These are phyloP conservation scores for Bothrops jararaca DNA, from an alignment of 2,113 vertebrate species.

Conservation along the genomic window DNA sequence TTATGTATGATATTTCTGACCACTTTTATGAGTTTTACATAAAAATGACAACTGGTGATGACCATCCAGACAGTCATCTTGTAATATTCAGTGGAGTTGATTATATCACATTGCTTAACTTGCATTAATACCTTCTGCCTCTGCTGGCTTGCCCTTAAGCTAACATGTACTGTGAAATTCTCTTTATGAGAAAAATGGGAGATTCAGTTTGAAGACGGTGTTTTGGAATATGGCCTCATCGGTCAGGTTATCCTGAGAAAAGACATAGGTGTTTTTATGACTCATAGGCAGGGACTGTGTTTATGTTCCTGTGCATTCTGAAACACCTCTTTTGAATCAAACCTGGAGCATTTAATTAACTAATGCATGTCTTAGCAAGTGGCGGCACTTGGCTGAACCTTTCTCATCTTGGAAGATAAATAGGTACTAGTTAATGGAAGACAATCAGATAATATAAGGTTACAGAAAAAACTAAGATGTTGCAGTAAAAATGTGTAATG, in stretches of 20 bases:
- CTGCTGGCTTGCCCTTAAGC: not conserved
- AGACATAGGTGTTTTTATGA: not conserved
- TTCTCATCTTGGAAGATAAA: not conserved
- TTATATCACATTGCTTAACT: not conserved
- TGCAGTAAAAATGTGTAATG: not conserved
- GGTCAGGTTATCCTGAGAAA: not conserved
- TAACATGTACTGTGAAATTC: not conserved
- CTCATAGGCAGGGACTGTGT: not conserved
- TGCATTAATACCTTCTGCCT: not conserved
- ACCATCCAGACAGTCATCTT: not conserved
- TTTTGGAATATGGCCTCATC: not conserved
- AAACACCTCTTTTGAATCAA: not conserved
- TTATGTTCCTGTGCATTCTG: not conserved
- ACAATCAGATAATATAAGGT: not conserved
- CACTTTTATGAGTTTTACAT: not conserved
- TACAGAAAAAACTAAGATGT: not conserved
- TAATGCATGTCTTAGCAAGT: not conserved
- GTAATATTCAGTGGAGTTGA: not conserved
- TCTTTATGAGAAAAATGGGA: not conserved
- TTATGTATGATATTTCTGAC: not conserved
- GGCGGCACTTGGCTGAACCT: not conserved
- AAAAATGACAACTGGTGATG: not conserved
- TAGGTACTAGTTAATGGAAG: not conserved
- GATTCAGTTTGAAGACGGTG: not conserved
- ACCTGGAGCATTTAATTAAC: not conserved